Base-by-base conservation (phyloP, 2,113 vertebrate species). In the Tupaia tana region DNA sequence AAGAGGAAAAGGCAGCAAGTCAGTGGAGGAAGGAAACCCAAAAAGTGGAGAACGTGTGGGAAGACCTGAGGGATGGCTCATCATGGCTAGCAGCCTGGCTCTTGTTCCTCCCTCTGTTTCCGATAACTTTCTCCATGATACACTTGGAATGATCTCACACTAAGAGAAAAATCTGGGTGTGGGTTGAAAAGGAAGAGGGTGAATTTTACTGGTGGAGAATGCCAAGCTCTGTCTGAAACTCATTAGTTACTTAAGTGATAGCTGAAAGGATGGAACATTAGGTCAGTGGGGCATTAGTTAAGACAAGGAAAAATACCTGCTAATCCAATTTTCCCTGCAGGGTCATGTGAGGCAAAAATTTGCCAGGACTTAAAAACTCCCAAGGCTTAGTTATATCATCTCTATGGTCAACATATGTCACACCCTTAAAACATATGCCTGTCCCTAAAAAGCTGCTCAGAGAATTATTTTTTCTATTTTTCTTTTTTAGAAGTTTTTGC, bases 111-210 rank as follows among this genome's bases (percentile, higher is more conserved):
- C 73, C 92, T 93, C 80, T 56, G 78, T 24, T 96, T 96, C 88
- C 1, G 27, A 29, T 75, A 20, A 70, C 71, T 80, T 79, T 91
- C 64, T 93, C 74, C 31, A 11, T 0, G 73, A 66, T 80, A 10
- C 8, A 2, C 29, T 54, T 54, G 11, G 27, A 83, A 31, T 92
- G 95, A 96, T 92, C 83, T 95, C 95, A 93, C 83, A 75, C 67
- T 15, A 75, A 31, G 18, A 80, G 71, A 85, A 84, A 90, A 91
- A 86, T 67, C 69, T 90, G 90, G 73, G 54, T 92, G 96, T 91
- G 90, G 85, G 94, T 9, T 90, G 96, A 43, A 79, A 90, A 97
- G 70, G 86, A 95, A 95, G 74, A 75, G 59, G 29, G 52, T 92
- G 89, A 74, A 61, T 89, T 92, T 90, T 77, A 34, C 67, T 83